Percentiles rank a stretch among this genome's conserved stretches.
phyloP scores from a whole-genome alignment of 2,888 invertebrate species.

The Reticulitermes lucifugus region DNA sequence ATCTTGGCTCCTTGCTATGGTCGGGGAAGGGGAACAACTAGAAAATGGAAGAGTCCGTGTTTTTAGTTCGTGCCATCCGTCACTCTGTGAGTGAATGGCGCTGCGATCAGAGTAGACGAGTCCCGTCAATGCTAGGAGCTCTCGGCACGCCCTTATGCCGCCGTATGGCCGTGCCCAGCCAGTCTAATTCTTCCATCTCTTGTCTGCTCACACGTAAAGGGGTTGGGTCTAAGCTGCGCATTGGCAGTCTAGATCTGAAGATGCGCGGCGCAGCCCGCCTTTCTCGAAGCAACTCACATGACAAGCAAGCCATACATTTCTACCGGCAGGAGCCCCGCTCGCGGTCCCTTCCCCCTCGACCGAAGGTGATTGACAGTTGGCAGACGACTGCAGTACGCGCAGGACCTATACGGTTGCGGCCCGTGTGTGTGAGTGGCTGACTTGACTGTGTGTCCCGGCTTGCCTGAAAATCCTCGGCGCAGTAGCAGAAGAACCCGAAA shows the following conservation, averaged over 20 bases:
- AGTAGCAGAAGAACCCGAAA: constrained; percentile 48
- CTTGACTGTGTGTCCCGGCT: constrained; percentile 63
- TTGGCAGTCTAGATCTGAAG: constrained; percentile 38
- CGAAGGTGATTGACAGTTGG: constrained; percentile 74
- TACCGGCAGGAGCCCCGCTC: constrained; percentile 29
- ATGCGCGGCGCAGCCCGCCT: constrained; percentile 45
- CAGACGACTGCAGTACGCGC: constrained; percentile 75
- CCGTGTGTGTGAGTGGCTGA: constrained; percentile 44
- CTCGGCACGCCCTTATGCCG: constrained; percentile 57
- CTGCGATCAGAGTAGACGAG: constrained; percentile 42
- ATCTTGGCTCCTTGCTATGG: background rate
- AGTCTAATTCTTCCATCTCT: constrained; percentile 41
- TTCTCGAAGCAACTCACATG: background rate
- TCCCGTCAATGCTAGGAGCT: background rate
- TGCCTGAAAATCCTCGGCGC: constrained; percentile 54
- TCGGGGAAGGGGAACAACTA: background rate
- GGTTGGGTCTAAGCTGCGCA: constrained; percentile 48
- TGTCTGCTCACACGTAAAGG: constrained; percentile 40
- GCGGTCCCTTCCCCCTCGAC: constrained; percentile 51
- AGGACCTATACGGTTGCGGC: constrained; percentile 60
- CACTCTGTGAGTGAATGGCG: constrained; percentile 47
- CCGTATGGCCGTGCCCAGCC: constrained; percentile 29
- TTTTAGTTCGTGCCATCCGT: constrained; percentile 47
- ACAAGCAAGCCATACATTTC: constrained; percentile 23
- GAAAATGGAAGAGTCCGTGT: constrained; percentile 41